These are phyloP conservation scores for Diachasmimorpha longicaudata DNA, from an alignment of 1,140 invertebrate species.

Conservation along the genomic window DNA sequence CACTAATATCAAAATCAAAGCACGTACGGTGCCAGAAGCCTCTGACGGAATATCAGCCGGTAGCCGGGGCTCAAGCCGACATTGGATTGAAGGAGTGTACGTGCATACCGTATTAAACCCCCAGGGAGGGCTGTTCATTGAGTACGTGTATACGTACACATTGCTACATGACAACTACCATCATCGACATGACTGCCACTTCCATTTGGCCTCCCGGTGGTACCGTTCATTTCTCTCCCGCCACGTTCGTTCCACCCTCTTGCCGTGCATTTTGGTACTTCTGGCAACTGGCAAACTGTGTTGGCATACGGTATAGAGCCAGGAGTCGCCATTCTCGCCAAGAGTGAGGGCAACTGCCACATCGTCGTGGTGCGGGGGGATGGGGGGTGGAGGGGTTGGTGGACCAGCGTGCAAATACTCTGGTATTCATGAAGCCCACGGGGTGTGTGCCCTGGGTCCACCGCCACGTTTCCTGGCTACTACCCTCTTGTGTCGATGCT, in stretches of 20 bases:
- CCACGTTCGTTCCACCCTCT: not conserved
- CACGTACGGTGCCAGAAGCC: conserved; percentile 43
- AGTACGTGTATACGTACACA: conserved; percentile 22
- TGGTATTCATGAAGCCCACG: conserved; percentile 55
- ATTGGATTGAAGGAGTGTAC: conserved; percentile 51
- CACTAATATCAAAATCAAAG: conserved; percentile 34
- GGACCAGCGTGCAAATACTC: conserved; percentile 54
- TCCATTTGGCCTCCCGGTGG: conserved; percentile 1
- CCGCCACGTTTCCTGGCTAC: conserved; percentile 26
- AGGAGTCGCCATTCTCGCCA: not conserved
- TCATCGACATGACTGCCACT: conserved; percentile 2
- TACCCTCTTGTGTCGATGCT: conserved; percentile 14
- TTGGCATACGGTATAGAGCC: not conserved
- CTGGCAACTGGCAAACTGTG: not conserved
- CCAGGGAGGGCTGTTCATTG: conserved; percentile 45
- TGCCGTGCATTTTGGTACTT: not conserved
- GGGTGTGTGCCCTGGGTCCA: conserved; percentile 34
- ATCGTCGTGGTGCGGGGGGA: no score
- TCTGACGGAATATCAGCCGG: conserved; percentile 59
- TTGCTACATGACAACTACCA: not conserved
- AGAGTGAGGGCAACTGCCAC: not conserved
- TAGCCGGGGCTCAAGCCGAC: conserved; percentile 49
- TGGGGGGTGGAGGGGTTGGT: conserved; percentile 16
- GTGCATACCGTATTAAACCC: conserved; percentile 61
- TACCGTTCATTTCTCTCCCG: not conserved